These are phyloP conservation scores for Ataeniobius toweri DNA, from an alignment of 2,797 vertebrate species.

Conservation along the genomic window DNA sequence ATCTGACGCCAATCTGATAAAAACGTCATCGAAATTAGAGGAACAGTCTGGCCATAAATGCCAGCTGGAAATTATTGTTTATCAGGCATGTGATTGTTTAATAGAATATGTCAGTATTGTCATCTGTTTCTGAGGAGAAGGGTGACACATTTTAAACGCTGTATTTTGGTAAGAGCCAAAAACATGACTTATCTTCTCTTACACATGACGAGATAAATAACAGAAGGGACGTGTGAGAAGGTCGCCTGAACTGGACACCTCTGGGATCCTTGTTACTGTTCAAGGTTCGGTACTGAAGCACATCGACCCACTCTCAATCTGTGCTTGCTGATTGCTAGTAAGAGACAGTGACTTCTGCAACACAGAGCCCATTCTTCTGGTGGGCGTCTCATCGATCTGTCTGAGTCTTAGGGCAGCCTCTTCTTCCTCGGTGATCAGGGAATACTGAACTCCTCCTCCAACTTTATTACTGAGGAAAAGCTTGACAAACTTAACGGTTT, in stretches of 20 bases:
- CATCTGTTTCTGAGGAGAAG: neutral
- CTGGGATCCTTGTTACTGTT: conserved; percentile 28
- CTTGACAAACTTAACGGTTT: too few species aligned
- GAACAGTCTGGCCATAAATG: conserved; percentile 1
- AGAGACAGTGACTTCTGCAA: conserved; percentile 23
- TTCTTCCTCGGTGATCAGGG: conserved; percentile 11
- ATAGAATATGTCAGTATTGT: neutral
- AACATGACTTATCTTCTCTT: neutral
- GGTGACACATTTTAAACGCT: neutral
- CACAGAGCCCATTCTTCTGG: conserved; percentile 18
- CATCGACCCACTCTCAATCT: conserved; percentile 9
- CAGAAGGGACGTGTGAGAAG: conserved; percentile 5
- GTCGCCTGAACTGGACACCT: conserved; percentile 16
- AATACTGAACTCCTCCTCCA: conserved; percentile 15
- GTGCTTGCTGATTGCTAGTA: conserved; percentile 43
- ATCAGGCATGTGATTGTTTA: conserved; percentile 2
- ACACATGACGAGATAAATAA: neutral
- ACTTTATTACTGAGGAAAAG: neutral
- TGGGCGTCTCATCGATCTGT: conserved; percentile 48
- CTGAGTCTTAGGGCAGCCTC: conserved; percentile 23
- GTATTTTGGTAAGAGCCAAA: neutral
- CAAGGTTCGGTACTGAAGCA: conserved; percentile 18
- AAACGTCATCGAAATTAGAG: neutral
- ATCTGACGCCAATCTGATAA: neutral
- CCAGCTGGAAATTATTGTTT: neutral